Conservation (phyloP, 2,888 invertebrate species). For the Hecatera dysodea region DNA sequence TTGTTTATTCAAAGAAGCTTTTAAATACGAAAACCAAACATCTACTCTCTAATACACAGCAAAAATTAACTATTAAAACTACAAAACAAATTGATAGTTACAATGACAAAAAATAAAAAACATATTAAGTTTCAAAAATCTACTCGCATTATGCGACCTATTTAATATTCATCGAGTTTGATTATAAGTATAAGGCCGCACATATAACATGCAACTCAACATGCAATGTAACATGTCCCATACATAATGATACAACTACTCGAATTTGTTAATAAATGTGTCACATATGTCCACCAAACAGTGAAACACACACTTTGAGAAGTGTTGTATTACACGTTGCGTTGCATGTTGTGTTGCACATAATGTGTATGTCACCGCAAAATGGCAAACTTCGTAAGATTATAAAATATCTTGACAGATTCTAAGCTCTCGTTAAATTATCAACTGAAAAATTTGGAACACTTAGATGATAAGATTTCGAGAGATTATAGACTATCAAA, state of each 20-base stretch:
- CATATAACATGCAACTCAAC: constrained; percentile 8
- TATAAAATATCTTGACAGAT: no score
- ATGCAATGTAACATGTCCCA: background rate
- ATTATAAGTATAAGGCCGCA: constrained; percentile 42
- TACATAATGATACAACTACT: background rate
- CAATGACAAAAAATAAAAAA: constrained; percentile 17
- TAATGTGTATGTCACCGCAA: no score
- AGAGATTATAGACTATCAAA: no score
- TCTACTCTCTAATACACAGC: constrained; percentile 43
- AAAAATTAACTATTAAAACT: constrained; percentile 44
- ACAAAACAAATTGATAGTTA: constrained; percentile 33
- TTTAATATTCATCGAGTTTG: constrained; percentile 37
- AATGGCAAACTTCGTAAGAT: no score
- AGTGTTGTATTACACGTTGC: constrained; percentile 11
- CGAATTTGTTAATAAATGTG: background rate
- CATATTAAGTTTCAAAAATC: constrained; percentile 35
- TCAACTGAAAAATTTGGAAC: no score
- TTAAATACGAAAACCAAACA: constrained; percentile 4
- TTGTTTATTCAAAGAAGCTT: constrained; percentile 22
- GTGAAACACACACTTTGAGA: background rate
- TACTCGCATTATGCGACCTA: constrained; percentile 42
- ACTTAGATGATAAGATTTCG: no score
- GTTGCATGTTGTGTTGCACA: background rate
- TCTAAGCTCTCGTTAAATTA: no score
- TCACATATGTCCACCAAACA: background rate